A percentile compares a stretch with the other conserved stretches of the same genome.
These are phyloP conservation scores for Nestor notabilis DNA, from an alignment of 2,113 vertebrate genomes.

Conservation along the genomic window DNA sequence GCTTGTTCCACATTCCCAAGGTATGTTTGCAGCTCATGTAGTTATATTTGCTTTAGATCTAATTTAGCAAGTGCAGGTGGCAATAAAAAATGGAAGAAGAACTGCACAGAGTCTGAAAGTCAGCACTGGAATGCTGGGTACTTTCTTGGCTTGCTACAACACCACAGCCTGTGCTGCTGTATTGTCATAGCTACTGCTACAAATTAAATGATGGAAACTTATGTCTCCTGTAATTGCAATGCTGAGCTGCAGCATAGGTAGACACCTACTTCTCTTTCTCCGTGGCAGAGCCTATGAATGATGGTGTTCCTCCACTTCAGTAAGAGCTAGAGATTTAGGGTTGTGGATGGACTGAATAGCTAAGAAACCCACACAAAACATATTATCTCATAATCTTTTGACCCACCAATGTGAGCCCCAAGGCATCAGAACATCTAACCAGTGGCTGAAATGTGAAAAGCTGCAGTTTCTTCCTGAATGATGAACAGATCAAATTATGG, in stretches of 20 bases:
- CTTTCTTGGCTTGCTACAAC: not conserved
- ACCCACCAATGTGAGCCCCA: not conserved
- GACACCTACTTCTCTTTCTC: not conserved
- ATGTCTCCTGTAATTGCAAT: not conserved
- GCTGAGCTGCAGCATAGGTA: not conserved
- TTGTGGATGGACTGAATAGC: not conserved
- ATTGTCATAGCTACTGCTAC: not conserved
- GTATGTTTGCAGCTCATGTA: not conserved
- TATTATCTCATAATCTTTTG: not conserved
- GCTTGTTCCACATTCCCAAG: constrained; percentile 29
- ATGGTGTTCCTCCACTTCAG: not conserved
- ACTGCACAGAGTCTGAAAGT: not conserved
- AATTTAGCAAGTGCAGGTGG: constrained; percentile 20
- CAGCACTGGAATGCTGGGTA: not conserved
- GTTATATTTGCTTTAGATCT: constrained; percentile 36
- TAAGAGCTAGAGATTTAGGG: not conserved
- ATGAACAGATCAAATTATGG: not conserved
- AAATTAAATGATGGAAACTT: not conserved
- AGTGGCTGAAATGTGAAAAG: not conserved
- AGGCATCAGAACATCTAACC: not conserved
- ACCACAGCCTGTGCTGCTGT: not conserved
- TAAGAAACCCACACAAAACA: not conserved
- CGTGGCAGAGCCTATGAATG: not conserved
- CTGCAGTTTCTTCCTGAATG: not conserved
- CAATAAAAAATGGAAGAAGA: not conserved